These are phyloP conservation scores for Buceros bicornis DNA, from an alignment of 2,797 vertebrate species.

Conservation along the genomic window DNA sequence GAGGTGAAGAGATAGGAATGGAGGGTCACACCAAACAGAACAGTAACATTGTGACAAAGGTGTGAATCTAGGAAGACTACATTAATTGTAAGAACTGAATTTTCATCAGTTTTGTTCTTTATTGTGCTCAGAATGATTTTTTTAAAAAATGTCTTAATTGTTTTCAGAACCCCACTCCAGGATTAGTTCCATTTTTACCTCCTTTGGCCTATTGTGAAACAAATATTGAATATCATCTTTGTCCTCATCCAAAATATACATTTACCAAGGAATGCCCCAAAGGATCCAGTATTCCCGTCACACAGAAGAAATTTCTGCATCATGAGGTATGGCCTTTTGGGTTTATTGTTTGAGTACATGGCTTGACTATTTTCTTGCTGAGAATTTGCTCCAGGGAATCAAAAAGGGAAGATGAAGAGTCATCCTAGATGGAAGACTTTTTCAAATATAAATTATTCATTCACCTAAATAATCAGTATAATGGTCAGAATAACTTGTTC, in stretches of 20 bases:
- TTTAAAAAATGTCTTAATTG: neutral
- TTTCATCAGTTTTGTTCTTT: neutral
- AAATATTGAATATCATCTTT: conserved; percentile 87
- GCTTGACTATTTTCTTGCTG: neutral
- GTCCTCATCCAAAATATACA: conserved; percentile 86
- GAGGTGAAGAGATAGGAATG: neutral
- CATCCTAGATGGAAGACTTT: neutral
- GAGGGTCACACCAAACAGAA: neutral
- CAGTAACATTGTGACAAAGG: neutral
- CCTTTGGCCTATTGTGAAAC: conserved; percentile 86
- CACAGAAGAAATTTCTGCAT: conserved; percentile 83
- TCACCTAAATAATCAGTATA: neutral
- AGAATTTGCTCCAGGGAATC: neutral
- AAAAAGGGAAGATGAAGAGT: neutral
- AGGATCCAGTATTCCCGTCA: conserved; percentile 69
- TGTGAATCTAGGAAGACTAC: neutral
- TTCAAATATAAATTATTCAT: neutral
- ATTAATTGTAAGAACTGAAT: neutral
- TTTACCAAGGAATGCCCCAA: conserved; percentile 55
- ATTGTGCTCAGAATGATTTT: neutral
- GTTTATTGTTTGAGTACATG: neutral
- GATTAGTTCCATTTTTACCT: conserved; percentile 81
- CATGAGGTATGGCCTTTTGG: conserved; percentile 77
- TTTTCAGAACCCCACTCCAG: conserved; percentile 89
- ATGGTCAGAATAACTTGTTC: neutral